Evolutionary conservation across 2,797 vertebrate genomes (phyloP), one percentile per base, ranked within the genome.

Genomic region (Cichlasoma orientale): DNA sequence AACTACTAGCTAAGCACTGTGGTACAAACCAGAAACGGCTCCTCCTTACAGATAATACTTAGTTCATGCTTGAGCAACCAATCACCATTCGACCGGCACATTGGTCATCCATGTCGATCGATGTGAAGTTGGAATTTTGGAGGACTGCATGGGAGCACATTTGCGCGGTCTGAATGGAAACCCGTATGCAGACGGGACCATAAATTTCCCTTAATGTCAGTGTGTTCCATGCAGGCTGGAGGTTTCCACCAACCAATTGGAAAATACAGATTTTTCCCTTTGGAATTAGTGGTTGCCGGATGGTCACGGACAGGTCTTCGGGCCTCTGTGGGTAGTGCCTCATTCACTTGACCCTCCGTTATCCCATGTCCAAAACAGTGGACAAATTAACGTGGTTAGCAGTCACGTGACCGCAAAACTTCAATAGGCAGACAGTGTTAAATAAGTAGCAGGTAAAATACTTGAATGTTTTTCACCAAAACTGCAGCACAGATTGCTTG

Each of bases 301-400:
- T 44, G 0, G 59, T 63, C 0, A 41, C 18, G 38, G 38, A 27
- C 21, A 3, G 0, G 38, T 63, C 3, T 27, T 19, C 18, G 44
- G 38, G 38, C 21, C 21, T 41, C 59, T 25, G 59, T 44, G 21
- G 16, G 10, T 41, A 4, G 16, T 21, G 36, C 18, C 44, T 50
- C 7, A 50, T 19, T 50, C 44, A 50, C 44, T 7, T 41, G 38
- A 41, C 36, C 36, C 36, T 38, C 6, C 6, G 5, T 47, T 52
- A 19, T 19, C 50, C n/a, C 50, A 52, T 8, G 0, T 52, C 50
- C 18, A n/a, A 52, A 52, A 19, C 25, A 5, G 38, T 38, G 8
- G 50, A 52, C 18, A 52, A 52, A 19, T 52, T 52, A n/a, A 9
- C 7, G 5, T 47, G 23, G 59, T 44, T 44, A 44, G 38, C 38